Percentiles rank a stretch among this genome's conserved stretches.
Evolutionary conservation across 2,888 invertebrate genomes (phyloP).

Genomic region (Calliopum simillimum): DNA sequence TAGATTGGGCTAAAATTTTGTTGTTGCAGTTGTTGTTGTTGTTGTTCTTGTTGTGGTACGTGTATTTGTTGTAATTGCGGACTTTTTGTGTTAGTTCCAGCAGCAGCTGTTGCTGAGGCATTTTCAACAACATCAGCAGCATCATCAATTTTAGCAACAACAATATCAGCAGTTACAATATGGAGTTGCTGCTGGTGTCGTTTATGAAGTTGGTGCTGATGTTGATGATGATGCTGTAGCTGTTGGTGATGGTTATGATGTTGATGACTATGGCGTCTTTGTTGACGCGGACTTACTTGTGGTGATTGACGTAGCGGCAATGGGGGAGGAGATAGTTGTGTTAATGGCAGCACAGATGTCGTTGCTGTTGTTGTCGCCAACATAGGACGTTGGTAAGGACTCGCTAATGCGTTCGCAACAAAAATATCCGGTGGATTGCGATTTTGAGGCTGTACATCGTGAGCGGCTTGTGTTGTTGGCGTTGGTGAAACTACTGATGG

Average conservation of each 20-base stretch:
- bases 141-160: conserved; percentile 34
- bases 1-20: conserved; percentile 1
- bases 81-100: conserved; percentile 39
- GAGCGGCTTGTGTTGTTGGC: conserved; percentile 27
- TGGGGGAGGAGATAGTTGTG: conserved; percentile 41
- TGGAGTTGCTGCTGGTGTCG: conserved; percentile 25
- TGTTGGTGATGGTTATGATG: conserved; percentile 47
- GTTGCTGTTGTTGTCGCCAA: conserved; percentile 36
- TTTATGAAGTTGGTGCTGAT: conserved; percentile 36
- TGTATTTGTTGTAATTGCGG: conserved; percentile 34
- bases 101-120: conserved; percentile 26
- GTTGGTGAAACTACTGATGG: conserved; percentile 42
- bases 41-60: not conserved
- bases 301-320: conserved; percentile 46
- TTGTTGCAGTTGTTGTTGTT: not conserved
- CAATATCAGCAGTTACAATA: conserved; percentile 39
- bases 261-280: conserved; percentile 43
- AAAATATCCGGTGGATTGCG: conserved; percentile 64
- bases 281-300: conserved; percentile 42
- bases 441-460: conserved; percentile 40
- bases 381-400: conserved; percentile 56
- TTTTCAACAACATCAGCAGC: conserved; percentile 48
- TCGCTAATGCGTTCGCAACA: conserved; percentile 62
- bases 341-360: conserved; percentile 11
- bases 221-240: conserved; percentile 25